phyloP scores from a whole-genome alignment of 2,113 vertebrate species.

The Aegithalos caudatus region DNA sequence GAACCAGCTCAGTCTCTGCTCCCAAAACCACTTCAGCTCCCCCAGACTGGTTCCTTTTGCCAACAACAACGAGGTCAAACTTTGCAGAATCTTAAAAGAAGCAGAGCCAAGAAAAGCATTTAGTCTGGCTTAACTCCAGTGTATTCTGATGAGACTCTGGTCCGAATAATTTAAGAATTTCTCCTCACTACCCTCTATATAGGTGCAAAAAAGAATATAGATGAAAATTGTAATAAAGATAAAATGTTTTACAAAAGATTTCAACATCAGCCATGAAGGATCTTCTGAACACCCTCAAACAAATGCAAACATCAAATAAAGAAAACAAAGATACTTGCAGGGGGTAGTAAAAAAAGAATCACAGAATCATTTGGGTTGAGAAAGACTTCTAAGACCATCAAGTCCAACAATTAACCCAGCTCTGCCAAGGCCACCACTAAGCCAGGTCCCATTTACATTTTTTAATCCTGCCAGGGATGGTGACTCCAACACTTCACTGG shows the following conservation, averaged over 20 bases:
- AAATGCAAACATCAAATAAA: not conserved
- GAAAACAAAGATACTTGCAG: not conserved
- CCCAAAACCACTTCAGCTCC: not conserved
- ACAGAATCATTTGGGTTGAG: not conserved
- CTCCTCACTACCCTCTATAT: not conserved
- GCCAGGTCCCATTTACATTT: not conserved
- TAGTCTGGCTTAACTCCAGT: not conserved
- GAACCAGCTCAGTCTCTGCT: not conserved
- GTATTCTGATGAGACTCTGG: not conserved
- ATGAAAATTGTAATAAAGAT: not conserved
- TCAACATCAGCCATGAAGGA: not conserved
- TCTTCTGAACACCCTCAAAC: not conserved
- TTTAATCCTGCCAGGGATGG: not conserved
- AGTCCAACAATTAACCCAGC: not conserved
- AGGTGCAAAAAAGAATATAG: not conserved
- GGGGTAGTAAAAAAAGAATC: not conserved
- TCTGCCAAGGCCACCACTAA: not conserved
- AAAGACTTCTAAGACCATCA: not conserved
- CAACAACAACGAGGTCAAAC: not conserved
- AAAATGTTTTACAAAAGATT: not conserved
- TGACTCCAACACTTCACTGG: not conserved
- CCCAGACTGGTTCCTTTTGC: not conserved
- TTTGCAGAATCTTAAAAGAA: not conserved
- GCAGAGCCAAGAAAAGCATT: not conserved
- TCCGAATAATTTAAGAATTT: not conserved